phyloP scores from a whole-genome alignment of 2,888 invertebrate species.

The Epinotia nisella region DNA sequence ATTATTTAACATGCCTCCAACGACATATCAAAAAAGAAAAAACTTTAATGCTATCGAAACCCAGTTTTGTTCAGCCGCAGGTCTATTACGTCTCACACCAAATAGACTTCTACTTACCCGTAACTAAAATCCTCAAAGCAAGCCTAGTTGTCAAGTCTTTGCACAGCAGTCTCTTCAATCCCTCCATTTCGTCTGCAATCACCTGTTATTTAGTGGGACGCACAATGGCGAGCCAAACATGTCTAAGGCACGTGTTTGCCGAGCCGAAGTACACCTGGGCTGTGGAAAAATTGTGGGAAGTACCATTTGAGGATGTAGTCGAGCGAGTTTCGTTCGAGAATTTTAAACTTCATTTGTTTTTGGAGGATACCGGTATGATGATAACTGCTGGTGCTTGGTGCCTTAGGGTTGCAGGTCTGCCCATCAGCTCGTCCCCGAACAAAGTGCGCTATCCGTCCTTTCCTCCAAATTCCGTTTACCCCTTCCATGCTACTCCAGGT shows the following conservation, averaged over 20 bases:
- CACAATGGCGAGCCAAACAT: slow-evolving; percentile 48
- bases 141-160: slow-evolving; percentile 19
- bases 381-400: no score
- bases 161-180: slow-evolving; percentile 30
- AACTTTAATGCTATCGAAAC: no score
- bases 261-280: slow-evolving; percentile 57
- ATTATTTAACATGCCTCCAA: no score
- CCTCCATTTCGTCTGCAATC: slow-evolving; percentile 44
- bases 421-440: no score
- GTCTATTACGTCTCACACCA: no score
- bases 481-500: no score
- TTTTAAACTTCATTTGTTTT: not conserved
- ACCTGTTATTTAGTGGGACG: slow-evolving; percentile 48
- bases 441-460: no score
- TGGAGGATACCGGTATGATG: no score
- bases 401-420: no score
- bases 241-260: slow-evolving; percentile 57
- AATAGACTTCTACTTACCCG: not conserved
- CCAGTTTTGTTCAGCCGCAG: no score
- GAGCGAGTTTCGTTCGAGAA: slow-evolving; percentile 38
- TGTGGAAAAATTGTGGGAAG: slow-evolving; percentile 52
- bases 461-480: no score
- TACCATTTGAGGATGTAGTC: slow-evolving; percentile 45
- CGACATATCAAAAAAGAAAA: no score
- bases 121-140: slow-evolving; percentile 3